Evolutionary conservation across 2,888 invertebrate species (phyloP).

Genomic region (Ormyrus thymus): DNA sequence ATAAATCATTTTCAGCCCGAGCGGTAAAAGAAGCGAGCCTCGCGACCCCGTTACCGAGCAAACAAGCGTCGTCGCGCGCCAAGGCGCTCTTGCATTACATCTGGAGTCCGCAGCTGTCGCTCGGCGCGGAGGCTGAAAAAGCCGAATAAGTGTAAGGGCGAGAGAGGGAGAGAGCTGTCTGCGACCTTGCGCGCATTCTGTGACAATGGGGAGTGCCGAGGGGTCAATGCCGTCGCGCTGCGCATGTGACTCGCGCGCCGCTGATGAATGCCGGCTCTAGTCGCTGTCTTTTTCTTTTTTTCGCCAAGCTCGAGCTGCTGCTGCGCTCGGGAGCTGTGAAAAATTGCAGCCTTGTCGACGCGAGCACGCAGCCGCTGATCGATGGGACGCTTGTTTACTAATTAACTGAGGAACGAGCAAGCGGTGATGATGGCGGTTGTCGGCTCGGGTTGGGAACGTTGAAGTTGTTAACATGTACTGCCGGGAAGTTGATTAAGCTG

Average conservation of each 20-base stretch:
- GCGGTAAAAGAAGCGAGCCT: not conserved
- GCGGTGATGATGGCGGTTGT: too few relatives aligned
- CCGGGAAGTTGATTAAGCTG: too few relatives aligned
- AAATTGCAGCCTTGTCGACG: too few relatives aligned
- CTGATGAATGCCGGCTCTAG: conserved; percentile 25
- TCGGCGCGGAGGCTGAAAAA: not conserved
- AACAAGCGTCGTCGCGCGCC: conserved; percentile 56
- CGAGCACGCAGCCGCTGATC: too few relatives aligned
- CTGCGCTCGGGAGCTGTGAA: too few relatives aligned
- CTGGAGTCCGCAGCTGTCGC: conserved; percentile 34
- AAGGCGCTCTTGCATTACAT: conserved; percentile 56
- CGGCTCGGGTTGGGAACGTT: too few relatives aligned
- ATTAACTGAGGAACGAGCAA: too few relatives aligned
- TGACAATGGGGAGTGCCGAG: conserved; percentile 1
- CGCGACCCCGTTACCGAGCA: not conserved
- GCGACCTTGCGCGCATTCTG: not conserved
- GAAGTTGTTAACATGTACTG: too few relatives aligned
- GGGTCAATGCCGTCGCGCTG: not conserved
- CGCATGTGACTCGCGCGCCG: not conserved
- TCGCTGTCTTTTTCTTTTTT: not conserved
- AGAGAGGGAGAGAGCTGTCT: not conserved
- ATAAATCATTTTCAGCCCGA: too few relatives aligned
- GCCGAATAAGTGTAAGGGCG: not conserved
- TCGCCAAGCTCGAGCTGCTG: too few relatives aligned
- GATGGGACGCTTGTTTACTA: too few relatives aligned